Conservation (phyloP, 2,797 vertebrate species). For the Tadarida brasiliensis region DNA sequence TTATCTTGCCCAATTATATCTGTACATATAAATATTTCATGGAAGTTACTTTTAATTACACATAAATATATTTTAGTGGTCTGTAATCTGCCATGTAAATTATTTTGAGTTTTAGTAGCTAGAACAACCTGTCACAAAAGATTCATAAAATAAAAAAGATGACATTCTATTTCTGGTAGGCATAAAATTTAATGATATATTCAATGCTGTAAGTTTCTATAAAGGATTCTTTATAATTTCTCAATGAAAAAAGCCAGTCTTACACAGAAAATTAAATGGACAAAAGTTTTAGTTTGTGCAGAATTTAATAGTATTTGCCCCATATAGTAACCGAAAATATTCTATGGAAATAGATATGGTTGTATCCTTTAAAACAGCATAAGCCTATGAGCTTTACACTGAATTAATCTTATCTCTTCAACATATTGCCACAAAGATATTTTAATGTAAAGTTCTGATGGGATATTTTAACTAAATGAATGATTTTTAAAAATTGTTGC, state of each 20-base stretch:
- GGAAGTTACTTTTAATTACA: slow-evolving; percentile 39
- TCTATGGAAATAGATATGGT: background rate
- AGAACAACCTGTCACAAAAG: background rate
- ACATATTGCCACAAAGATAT: background rate
- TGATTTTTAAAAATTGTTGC: background rate
- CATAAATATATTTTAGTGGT: background rate
- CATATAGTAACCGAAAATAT: background rate
- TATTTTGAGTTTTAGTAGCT: slow-evolving; percentile 29
- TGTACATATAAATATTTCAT: background rate
- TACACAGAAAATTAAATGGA: background rate
- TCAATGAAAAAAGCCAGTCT: background rate
- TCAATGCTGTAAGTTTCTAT: background rate
- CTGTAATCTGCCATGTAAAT: background rate
- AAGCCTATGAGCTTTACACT: background rate
- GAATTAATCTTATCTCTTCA: background rate
- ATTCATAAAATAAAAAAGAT: slow-evolving; percentile 50
- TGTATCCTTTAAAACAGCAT: background rate
- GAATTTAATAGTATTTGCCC: slow-evolving; percentile 20
- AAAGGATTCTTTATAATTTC: slow-evolving; percentile 22
- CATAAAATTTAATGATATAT: slow-evolving; percentile 24
- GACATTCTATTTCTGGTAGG: background rate
- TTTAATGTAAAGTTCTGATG: background rate
- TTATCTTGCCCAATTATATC: background rate
- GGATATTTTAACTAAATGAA: background rate
- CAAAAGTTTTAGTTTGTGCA: slow-evolving; percentile 12